Percentiles rank a stretch among this genome's conserved stretches.
Conservation (phyloP, 1,140 invertebrate species). For the Streblospio benedicti region DNA sequence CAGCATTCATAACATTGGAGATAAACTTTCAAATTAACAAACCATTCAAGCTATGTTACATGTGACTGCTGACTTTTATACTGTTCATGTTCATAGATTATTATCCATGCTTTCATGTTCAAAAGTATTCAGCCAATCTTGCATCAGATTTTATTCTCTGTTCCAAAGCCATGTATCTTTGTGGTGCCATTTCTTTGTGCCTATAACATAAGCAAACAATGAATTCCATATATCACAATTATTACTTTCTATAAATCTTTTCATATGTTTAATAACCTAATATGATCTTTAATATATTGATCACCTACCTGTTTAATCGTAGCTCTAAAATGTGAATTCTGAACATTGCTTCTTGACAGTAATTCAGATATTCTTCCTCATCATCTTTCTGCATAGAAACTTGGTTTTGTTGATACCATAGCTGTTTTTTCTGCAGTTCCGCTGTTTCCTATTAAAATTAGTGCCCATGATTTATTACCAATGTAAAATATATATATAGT, state of each 20-base stretch:
- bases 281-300: neutral
- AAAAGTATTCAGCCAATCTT: constrained; percentile 40
- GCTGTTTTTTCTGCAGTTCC: constrained; percentile 45
- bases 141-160: constrained; percentile 39
- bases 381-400: constrained; percentile 46
- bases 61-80: no score
- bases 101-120: no score
- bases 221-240: neutral
- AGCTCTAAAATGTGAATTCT: constrained; percentile 46
- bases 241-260: neutral
- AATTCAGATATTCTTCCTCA: constrained; percentile 47
- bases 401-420: constrained; percentile 49
- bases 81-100: no score
- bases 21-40: no score
- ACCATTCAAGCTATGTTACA: no score
- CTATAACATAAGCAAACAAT: constrained; percentile 27
- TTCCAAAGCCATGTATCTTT: constrained; percentile 45
- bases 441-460: constrained; percentile 37
- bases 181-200: constrained; percentile 46
- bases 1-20: no score
- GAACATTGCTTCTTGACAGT: constrained; percentile 48
- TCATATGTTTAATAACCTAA: neutral
- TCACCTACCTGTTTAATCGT: constrained; percentile 37
- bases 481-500: no score
- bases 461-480: constrained; percentile 3